Conservation (phyloP, 2,888 invertebrate species). For the Netelia inedita region DNA sequence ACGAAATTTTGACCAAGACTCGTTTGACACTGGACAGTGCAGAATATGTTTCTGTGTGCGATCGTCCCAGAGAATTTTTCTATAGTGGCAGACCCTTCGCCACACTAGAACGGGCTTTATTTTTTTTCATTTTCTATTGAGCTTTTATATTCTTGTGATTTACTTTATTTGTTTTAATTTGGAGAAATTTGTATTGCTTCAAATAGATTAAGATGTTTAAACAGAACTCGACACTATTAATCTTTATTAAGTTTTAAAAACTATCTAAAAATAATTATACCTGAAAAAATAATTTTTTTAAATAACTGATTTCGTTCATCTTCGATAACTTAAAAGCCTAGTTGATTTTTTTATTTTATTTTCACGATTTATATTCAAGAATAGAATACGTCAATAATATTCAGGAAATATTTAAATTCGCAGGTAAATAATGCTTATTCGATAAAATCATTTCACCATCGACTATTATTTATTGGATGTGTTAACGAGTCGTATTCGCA, state of each 20-base stretch:
- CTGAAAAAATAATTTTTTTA: too few relatives aligned
- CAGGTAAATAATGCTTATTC: background rate
- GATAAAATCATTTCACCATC: background rate
- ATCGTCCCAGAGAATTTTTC: conserved; percentile 8
- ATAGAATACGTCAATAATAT: background rate
- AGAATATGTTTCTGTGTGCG: conserved; percentile 1
- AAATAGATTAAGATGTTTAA: too few relatives aligned
- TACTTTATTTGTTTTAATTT: too few relatives aligned
- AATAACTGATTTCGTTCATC: too few relatives aligned
- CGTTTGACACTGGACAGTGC: conserved; percentile 38
- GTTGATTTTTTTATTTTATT: background rate
- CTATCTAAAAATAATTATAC: too few relatives aligned
- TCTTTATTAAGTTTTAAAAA: too few relatives aligned
- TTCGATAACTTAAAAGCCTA: too few relatives aligned
- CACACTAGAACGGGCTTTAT: too few relatives aligned
- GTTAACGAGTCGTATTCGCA: conserved; percentile 36
- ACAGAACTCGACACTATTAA: too few relatives aligned
- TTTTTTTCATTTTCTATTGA: too few relatives aligned
- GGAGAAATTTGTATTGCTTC: too few relatives aligned
- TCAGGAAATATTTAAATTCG: background rate
- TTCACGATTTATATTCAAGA: background rate
- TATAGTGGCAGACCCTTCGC: background rate
- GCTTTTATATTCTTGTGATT: too few relatives aligned
- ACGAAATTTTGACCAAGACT: background rate
- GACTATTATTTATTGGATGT: background rate